These are phyloP conservation scores for Columbina picui DNA, from an alignment of 2,113 vertebrate genomes.

Conservation along the genomic window DNA sequence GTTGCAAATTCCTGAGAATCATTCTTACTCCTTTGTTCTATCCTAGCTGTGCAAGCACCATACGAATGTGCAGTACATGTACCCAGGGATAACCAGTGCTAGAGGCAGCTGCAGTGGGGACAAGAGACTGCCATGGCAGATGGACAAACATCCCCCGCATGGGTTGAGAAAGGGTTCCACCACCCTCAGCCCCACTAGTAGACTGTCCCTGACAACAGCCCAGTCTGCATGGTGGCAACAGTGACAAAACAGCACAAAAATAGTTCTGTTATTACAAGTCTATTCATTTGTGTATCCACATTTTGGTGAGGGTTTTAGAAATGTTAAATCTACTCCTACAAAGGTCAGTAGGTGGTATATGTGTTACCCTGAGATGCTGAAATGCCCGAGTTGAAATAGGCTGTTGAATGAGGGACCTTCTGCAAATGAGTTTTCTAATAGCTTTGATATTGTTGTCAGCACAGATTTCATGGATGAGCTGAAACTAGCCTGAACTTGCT, in stretches of 20 bases:
- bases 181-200: neutral
- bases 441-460: slow-evolving; percentile 49
- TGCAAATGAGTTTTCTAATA: slow-evolving; percentile 20
- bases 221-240: neutral
- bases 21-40: neutral
- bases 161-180: neutral
- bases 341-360: neutral
- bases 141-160: neutral
- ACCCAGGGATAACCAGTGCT: neutral
- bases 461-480: slow-evolving; percentile 52
- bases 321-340: neutral
- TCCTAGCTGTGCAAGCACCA: neutral
- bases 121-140: neutral
- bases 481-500: slow-evolving; percentile 47
- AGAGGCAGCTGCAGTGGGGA: neutral
- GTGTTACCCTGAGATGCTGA: neutral
- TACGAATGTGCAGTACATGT: neutral
- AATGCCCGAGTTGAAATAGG: slow-evolving; percentile 32
- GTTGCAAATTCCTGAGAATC: neutral
- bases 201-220: neutral
- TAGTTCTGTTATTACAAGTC: neutral
- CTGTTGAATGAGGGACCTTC: slow-evolving; percentile 13
- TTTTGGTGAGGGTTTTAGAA: neutral
- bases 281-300: neutral
- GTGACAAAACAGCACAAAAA: neutral